Evolutionary conservation across 2,113 vertebrate genomes (phyloP), one percentile per base, ranked within the genome.

Genomic region (Scomber scombrus): DNA sequence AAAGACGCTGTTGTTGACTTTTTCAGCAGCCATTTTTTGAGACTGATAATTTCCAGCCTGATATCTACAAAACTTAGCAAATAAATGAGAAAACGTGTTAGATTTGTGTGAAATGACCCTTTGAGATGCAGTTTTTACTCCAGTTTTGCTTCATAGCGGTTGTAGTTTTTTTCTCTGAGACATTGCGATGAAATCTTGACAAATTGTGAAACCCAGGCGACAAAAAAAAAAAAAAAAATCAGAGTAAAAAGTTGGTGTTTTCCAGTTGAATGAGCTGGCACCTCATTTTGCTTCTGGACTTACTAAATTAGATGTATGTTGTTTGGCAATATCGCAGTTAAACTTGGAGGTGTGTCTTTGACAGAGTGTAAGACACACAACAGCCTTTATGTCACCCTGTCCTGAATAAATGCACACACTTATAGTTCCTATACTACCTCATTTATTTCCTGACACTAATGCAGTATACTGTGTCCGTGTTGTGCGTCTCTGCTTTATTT

Each of bases 401-500:
- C 49, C 55, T 62, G 58, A 75, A 82, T 77, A 77, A 72, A 76
- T 18, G 49, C 60, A n/a, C 64, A 15, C 57, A 58, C 56, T 81
- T 77, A 78, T 71, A 55, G 13, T 58, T 88, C 16, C 78, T 61
- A 61, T 80, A 84, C 82, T 40, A 55, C 71, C 89, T 89, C 87
- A 76, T 93, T 89, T 89, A 91, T 82, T 90, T 50, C 74, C 85
- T 80, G 78, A 81, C 88, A 82, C 66, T 82, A 86, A 86, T 63
- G 74, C 86, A 56, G 66, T 63, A 69, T 10, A 56, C 78, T 66
- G 81, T 57, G 82, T 78, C 82, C 72, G 34, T 78, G 87, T 89
- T 84, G 86, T 81, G 72, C 43, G 50, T 84, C 75, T 70, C 73
- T 43, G 77, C 78, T 56, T 85, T 82, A 86, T 82, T 83, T 78